Base-by-base conservation (phyloP, 35 echinoderm and acorn worm genomes). In the Hemicentrotus pulcherrimus region DNA sequence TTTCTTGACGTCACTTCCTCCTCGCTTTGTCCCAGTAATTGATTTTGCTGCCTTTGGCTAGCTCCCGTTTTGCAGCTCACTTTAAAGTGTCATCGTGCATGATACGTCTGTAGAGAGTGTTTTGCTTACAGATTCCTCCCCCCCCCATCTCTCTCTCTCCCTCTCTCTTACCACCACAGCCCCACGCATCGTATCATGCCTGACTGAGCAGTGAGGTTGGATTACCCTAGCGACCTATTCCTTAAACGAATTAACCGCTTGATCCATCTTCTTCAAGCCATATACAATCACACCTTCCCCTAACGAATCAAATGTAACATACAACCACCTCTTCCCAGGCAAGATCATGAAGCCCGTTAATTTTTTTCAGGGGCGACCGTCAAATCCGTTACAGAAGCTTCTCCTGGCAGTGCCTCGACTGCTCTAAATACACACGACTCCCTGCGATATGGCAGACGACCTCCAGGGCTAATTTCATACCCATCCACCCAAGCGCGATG, bases 1-100 rank as follows among this genome's bases (percentile, higher is more conserved):
- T 93, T 90, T 93, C 91, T 93, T 93, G 91, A 93, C 91, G 91
- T 93, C 91, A 93, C 91, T 93, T 93, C 91, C 91, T 46, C 46
- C 28, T 58, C 91, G 91, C 41, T 93, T 93, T 93, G 91, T 93
- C 91, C n/a, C 91, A 47, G 46, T 93, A 93, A 93, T 93, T 93
- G 91, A 93, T 93, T 93, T 93, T 58, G 91, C 91, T 93, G 32
- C 91, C 91, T 47, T 90, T 47, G 91, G 91, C 91, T 93, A 93
- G 46, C 91, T 93, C 48, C 46, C 32, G 32, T 58, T 31, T 58
- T 58, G 91, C 91, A 48, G 47, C 91, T 32, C 88, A 90, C 91
- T 93, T 46, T 32, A 31, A 50, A 31, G 30, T 58, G 46, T 58
- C 32, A 28, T 31, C 30, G 91, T 58, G 46, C 91, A 93, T 93